These are phyloP conservation scores for Schizaphis graminum DNA, from an alignment of 2,888 invertebrate species.

Conservation along the genomic window DNA sequence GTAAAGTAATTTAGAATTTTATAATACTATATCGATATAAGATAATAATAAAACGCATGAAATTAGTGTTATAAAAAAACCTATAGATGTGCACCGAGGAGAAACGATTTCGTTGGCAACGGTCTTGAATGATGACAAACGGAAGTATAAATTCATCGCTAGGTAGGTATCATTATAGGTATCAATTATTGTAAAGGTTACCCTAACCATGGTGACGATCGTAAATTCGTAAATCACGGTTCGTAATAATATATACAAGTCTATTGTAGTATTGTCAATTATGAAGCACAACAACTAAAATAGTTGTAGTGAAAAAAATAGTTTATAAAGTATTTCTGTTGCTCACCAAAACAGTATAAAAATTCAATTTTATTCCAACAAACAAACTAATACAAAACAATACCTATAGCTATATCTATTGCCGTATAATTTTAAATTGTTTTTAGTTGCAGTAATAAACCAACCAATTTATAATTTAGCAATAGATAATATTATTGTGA, in stretches of 20 bases:
- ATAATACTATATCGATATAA: not conserved
- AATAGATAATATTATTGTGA: not conserved
- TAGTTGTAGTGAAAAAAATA: not conserved
- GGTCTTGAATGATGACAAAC: conserved; percentile 9
- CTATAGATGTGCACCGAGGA: not conserved
- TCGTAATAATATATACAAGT: not conserved
- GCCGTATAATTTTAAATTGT: not conserved
- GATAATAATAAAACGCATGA: not conserved
- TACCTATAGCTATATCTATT: not conserved
- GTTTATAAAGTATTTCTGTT: not conserved
- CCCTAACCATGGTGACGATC: not conserved
- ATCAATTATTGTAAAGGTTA: not conserved
- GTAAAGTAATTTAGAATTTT: not conserved
- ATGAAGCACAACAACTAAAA: not conserved
- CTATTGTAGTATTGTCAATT: not conserved
- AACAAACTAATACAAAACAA: not conserved
- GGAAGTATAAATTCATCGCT: not conserved
- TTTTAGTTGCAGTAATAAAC: not conserved
- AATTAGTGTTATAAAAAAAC: not conserved
- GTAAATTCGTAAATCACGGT: not conserved
- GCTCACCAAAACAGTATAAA: not conserved
- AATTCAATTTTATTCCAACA: not conserved
- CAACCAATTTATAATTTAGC: not conserved
- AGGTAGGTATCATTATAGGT: not conserved
- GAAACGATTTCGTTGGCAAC: not conserved